Base-by-base conservation (phyloP, 2,888 invertebrate species). In the Diarsia rubi region DNA sequence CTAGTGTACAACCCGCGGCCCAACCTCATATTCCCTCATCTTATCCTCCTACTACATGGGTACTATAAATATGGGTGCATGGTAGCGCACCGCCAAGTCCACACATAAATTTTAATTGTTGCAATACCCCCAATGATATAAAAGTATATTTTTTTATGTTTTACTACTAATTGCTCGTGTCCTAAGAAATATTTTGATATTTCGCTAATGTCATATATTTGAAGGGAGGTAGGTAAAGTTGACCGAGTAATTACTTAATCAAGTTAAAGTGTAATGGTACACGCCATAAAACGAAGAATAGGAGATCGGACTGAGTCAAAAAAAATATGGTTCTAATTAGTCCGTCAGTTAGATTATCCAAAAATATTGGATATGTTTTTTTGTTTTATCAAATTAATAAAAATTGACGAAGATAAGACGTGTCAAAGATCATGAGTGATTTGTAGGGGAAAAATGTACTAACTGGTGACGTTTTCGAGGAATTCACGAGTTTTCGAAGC, bases 81-180 rank as follows among this genome's bases (percentile, higher is more conserved):
- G 57, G 80, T 3, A 71, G 75, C 52, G 49, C 37, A 54, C 42
- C 44, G n/a, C 72, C 69, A 73, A 76, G 68, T 73, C 19, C n/a
- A 9, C 19, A 37, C 31, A 21, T 68, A 31, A 19, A 14, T 72
- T 73, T 62, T 42, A 24, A 70, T 70, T 49, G 54, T 68, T 52
- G 54, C 59, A 75, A 44, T 31, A 9, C 72, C 62, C 62, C 66
- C 60, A 69, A 62, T 42, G 1, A 49, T 71, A 68, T 49, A 73
- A 69, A 74, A 69, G 19, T 31, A 37, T 54, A 37, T 59, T 59
- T 65, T 62, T 47, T 65, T 52, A 64, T 65, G 42, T 73, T 66
- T 62, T 62, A 52, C 70, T 82, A 82, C 21, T 78, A 79, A 82
- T 81, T 79, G 82, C 57, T 65, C 81, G 62, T n/a, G 49, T 82